Evolutionary conservation across 2,888 invertebrate species (phyloP), one percentile per base, ranked within the genome.

Genomic region (Argyresthia albistria): DNA sequence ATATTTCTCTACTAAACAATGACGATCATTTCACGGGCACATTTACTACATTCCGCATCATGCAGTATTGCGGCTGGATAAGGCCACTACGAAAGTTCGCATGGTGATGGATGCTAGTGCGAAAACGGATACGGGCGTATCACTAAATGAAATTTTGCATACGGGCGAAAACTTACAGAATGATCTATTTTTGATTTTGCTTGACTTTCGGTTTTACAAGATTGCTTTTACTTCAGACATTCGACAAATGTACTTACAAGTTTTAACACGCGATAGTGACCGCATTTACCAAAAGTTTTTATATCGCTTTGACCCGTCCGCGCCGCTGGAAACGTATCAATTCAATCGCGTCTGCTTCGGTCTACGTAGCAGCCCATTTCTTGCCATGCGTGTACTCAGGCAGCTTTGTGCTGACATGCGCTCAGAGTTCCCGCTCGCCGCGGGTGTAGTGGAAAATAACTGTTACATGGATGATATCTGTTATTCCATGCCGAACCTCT

Each of bases 181-280:
- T 7, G 46, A 51, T 35, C 36, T 51, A 45, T 51, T 51, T 25
- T 8, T 35, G 16, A 45, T 51, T 16, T 25, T 51, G 11, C 35
- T 46, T 12, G 43, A 51, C 12, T 51, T 51, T 25, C 49, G 49
- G 12, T 15, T 35, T n/a, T 51, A 35, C 35, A 4, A 43, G 11
- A 35, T 43, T 9, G 51, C 43, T 4, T 25, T 51, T 11, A 45
- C 35, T 25, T 16, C 51, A n/a, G 51, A 51, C 42, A 45, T 51
- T 50, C 50, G 50, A n/a, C 50, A 46, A 46, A 46, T 54, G 51
- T 51, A 52, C 43, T n/a, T 37, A 43, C 48, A 52, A 35, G 37
- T 47, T 35, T 37, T 15, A 43, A 45, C 35, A 11, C 12, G 11
- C 37, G 43, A 43, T 12, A 25, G 14, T 39, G 15, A 52, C 43